These are phyloP conservation scores for Pituophis catenifer DNA, from an alignment of 2,113 vertebrate species.

Conservation along the genomic window DNA sequence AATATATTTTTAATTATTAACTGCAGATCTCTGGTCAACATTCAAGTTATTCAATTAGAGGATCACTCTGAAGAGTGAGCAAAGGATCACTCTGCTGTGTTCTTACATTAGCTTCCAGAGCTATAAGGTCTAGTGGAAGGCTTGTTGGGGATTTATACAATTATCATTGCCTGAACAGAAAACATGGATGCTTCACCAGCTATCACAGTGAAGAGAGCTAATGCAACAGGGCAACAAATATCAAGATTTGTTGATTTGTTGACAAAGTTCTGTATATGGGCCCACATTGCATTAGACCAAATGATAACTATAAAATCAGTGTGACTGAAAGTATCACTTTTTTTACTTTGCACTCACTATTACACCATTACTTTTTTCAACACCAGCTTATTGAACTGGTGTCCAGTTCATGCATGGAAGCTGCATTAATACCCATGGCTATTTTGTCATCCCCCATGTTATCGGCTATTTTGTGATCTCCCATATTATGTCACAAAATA, in stretches of 20 bases:
- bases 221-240: not conserved
- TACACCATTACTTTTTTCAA: not conserved
- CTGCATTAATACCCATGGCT: not conserved
- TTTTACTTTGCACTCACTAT: not conserved
- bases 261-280: not conserved
- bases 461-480: not conserved
- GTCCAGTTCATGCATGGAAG: not conserved
- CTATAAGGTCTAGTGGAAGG: not conserved
- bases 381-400: not conserved
- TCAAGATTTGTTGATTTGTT: too few species aligned
- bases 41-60: not conserved
- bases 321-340: not conserved
- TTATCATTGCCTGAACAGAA: not conserved
- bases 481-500: not conserved
- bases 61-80: not conserved
- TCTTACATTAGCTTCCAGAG: not conserved
- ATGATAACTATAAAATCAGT: not conserved
- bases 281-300: not conserved
- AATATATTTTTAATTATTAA: not conserved
- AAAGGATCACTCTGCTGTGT: not conserved
- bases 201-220: not conserved
- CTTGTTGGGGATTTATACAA: not conserved
- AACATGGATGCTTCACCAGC: not conserved
- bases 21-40: not conserved
- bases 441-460: not conserved